phyloP scores from a whole-genome alignment of 2,113 vertebrate species.

The Jacana jacana region DNA sequence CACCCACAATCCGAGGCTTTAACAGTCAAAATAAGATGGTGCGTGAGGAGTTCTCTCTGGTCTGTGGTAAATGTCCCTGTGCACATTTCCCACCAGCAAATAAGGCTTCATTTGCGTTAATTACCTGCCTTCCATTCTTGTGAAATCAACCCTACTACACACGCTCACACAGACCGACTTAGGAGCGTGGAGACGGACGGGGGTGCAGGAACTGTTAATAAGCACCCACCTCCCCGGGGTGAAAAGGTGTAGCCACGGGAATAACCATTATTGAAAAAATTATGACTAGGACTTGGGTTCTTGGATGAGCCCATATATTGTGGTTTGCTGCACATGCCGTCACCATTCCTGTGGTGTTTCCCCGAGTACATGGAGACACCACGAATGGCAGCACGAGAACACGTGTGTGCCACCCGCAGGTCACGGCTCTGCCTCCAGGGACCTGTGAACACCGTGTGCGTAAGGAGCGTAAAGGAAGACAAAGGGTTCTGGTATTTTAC shows the following conservation, averaged over 20 bases:
- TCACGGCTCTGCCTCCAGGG: not conserved
- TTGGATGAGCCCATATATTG: not conserved
- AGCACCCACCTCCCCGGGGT: not conserved
- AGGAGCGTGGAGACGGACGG: fast-evolving
- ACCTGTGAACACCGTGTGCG: not conserved
- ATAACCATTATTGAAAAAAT: not conserved
- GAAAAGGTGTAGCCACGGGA: not conserved
- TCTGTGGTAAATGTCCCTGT: not conserved
- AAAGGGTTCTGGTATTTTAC: not conserved
- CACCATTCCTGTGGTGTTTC: not conserved
- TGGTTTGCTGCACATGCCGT: fast-evolving
- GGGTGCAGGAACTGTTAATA: not conserved
- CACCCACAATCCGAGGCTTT: not conserved
- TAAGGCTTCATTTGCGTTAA: not conserved
- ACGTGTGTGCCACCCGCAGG: not conserved
- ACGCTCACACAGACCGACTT: not conserved
- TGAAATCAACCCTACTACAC: not conserved
- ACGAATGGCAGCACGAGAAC: not conserved
- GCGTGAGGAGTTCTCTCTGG: not conserved
- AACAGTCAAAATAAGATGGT: not conserved
- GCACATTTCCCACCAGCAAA: not conserved
- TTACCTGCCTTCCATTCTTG: not conserved
- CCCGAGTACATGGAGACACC: not conserved
- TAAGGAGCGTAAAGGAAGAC: not conserved
- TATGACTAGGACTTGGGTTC: not conserved